Evolutionary conservation across 2,797 vertebrate genomes (phyloP).

Genomic region (Arrhamphus sclerolepis): DNA sequence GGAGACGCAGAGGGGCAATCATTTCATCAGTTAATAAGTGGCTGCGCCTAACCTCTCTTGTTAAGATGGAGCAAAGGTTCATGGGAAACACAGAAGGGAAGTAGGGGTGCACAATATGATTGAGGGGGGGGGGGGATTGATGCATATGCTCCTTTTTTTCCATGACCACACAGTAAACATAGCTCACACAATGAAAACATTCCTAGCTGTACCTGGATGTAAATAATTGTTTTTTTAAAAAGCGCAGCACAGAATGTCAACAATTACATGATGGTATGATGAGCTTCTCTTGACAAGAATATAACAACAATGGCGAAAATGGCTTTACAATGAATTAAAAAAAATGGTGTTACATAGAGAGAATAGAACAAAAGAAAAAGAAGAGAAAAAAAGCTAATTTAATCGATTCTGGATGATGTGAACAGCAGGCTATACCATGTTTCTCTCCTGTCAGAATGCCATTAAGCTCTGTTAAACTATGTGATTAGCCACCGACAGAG

Average conservation of each 20-base stretch:
- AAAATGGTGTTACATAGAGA: slow-evolving; percentile 4
- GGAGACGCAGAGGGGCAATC: slow-evolving; percentile 49
- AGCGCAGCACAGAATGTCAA: neutral
- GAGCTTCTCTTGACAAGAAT: neutral
- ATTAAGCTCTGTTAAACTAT: slow-evolving; percentile 29
- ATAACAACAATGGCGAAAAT: neutral
- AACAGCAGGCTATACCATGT: slow-evolving; percentile 16
- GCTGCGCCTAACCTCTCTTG: slow-evolving; percentile 34
- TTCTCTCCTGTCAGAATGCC: slow-evolving; percentile 23
- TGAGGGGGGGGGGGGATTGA: neutral
- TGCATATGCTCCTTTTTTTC: neutral
- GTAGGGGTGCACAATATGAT: no score
- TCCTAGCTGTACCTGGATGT: neutral
- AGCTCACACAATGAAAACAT: neutral
- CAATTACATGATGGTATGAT: neutral
- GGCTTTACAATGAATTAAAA: slow-evolving; percentile 1
- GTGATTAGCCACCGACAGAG: slow-evolving; percentile 43
- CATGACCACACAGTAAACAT: neutral
- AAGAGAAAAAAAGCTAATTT: slow-evolving; percentile 8
- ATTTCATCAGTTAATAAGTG: slow-evolving; percentile 66
- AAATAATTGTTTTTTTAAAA: no score
- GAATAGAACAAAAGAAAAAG: slow-evolving; percentile 11
- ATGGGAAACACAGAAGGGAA: slow-evolving; percentile 13
- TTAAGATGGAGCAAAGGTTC: slow-evolving; percentile 38
- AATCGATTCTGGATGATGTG: neutral